Conservation (phyloP, 2,888 invertebrate genomes). For the Pardosa pseudoannulata region DNA sequence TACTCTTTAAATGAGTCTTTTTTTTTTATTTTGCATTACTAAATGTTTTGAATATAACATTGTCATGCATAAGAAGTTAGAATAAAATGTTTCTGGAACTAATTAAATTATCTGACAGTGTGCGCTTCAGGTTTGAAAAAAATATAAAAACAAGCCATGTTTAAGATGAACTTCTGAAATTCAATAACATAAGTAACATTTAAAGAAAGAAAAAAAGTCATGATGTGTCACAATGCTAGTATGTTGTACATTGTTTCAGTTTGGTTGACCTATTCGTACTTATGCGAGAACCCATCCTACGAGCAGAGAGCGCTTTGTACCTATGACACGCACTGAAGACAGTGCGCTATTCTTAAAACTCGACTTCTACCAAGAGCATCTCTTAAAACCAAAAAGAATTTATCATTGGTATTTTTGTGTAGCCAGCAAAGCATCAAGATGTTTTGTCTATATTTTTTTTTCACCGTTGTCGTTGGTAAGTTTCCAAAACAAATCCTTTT, state of each 20-base stretch:
- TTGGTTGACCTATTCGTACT: conserved; percentile 8
- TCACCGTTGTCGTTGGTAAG: conserved; percentile 48
- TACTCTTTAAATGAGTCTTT: too few relatives aligned
- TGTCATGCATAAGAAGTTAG: too few relatives aligned
- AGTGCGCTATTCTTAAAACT: conserved; percentile 38
- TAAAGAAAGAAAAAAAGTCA: too few relatives aligned
- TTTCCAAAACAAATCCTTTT: conserved; percentile 65
- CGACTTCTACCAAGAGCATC: conserved; percentile 13
- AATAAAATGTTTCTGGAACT: too few relatives aligned
- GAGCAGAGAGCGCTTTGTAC: conserved; percentile 11
- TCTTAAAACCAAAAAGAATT: conserved; percentile 31
- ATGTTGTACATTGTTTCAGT: background rate
- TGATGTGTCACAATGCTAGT: too few relatives aligned
- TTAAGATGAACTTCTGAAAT: too few relatives aligned
- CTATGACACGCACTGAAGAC: conserved; percentile 16
- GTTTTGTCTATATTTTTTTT: conserved; percentile 32
- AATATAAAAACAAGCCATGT: too few relatives aligned
- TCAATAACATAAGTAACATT: too few relatives aligned
- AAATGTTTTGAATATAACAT: too few relatives aligned
- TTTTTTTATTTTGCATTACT: too few relatives aligned
- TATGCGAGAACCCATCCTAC: conserved; percentile 2
- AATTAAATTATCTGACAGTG: too few relatives aligned
- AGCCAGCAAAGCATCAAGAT: conserved; percentile 38
- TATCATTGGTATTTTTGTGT: conserved; percentile 43
- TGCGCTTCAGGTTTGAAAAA: too few relatives aligned